Evolutionary conservation across 2,797 vertebrate species (phyloP).

Genomic region (Propithecus deckenii): DNA sequence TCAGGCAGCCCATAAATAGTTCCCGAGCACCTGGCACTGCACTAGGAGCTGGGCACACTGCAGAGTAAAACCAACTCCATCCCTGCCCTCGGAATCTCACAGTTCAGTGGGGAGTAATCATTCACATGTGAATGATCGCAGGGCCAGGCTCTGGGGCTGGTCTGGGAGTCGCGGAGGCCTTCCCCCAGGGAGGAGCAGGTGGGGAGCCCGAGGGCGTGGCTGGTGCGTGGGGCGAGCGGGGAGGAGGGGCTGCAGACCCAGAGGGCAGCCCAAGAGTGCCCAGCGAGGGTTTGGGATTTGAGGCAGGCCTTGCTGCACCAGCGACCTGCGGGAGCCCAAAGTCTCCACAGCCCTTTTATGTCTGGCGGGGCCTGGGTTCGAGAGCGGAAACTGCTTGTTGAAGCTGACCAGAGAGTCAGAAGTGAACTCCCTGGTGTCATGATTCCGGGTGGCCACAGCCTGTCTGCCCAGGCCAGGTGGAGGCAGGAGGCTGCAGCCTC

Average conservation of each 20-base stretch:
- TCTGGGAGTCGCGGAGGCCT: too few relatives aligned
- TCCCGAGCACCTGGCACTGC: rapidly evolving
- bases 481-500: not conserved
- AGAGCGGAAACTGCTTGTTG: not conserved
- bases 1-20: not conserved
- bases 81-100: not conserved
- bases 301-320: not conserved
- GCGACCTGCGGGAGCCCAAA: not conserved
- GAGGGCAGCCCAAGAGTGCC: not conserved
- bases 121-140: not conserved
- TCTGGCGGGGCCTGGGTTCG: not conserved
- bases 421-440: not conserved
- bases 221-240: too few relatives aligned
- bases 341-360: not conserved
- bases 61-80: rapidly evolving
- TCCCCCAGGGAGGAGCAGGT: not conserved
- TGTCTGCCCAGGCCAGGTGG: not conserved
- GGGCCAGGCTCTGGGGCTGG: not conserved
- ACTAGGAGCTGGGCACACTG: not conserved
- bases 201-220: rapidly evolving
- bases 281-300: not conserved
- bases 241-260: not conserved
- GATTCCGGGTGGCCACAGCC: not conserved
- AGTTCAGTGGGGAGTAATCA: not conserved
- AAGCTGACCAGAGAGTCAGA: not conserved